These are phyloP conservation scores for Pegea sp. DNA, from an alignment of 23 tunicate genomes.

Conservation along the genomic window DNA sequence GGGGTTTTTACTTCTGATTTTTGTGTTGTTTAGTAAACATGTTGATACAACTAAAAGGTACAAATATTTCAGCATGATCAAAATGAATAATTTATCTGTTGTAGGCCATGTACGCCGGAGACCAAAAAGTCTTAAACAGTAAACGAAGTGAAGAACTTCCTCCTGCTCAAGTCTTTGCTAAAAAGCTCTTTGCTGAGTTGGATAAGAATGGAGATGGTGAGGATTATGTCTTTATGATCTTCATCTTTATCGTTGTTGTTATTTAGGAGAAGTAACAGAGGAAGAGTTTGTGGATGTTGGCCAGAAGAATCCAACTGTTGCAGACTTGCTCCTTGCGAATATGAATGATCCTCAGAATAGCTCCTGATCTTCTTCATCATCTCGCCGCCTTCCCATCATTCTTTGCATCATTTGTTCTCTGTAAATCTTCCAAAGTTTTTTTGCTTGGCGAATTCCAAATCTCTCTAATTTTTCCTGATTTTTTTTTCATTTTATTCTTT, in stretches of 20 bases:
- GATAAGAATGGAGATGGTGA: constrained; percentile 66
- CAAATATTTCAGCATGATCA: neutral
- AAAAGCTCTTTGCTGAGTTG: constrained; percentile 39
- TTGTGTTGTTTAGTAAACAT: too few relatives aligned
- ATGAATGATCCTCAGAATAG: constrained; percentile 4
- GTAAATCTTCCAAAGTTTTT: too few relatives aligned
- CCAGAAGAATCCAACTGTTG: constrained; percentile 40
- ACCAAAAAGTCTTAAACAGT: neutral
- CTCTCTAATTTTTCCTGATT: too few relatives aligned
- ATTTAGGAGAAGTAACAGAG: constrained; percentile 33
- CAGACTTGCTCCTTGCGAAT: constrained; percentile 46
- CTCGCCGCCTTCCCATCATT: too few relatives aligned
- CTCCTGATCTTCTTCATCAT: too few relatives aligned
- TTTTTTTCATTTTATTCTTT: too few relatives aligned
- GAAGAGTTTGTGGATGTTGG: constrained; percentile 73
- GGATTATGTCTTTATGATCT: too few relatives aligned
- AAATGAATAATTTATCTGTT: constrained; percentile 5
- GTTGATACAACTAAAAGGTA: neutral
- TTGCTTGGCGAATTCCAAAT: too few relatives aligned
- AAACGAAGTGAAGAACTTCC: constrained; percentile 23
- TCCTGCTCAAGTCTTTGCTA: constrained; percentile 36
- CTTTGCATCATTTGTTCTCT: too few relatives aligned
- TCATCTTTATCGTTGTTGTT: too few relatives aligned
- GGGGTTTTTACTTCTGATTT: too few relatives aligned
- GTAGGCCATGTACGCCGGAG: constrained; percentile 38